Base-by-base conservation (phyloP, 2,888 invertebrate species). In the Dynastes tityus region DNA sequence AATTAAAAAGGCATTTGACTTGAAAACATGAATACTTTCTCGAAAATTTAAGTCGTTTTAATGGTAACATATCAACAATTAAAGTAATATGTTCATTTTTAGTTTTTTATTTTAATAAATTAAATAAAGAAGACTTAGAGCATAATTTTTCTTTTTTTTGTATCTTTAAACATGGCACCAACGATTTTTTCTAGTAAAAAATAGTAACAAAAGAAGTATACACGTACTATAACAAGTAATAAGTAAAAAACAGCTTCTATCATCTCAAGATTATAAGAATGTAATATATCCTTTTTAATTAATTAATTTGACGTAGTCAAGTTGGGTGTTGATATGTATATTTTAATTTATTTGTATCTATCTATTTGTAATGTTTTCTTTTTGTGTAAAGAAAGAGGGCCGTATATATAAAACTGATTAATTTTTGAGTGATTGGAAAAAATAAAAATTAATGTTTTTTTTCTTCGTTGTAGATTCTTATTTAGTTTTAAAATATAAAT, bases 151-250 rank as follows among this genome's bases (percentile, higher is more conserved):
- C 16, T 53, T 53, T 63, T 29, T 61, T 63, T 51, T 6, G 11
- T 8, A 45, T 11, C 11, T 51, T 51, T 40, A 65, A 51, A 68
- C 49, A 74, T 74, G 73, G 73, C 73, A 74, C 73, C 73, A 61
- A 74, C 11, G 49, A 16, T 16, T 22, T 40, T 55, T 55, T 45
- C 45, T 45, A 45, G 45, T 45, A 16, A 45, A 45, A 55, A 55
- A 55, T 55, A 63, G 11, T 63, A 32, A 32, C 63, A 32, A 63
- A 63, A 63, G 22, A 27, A 61, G 61, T 61, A 27, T 27, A 63
- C 63, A 63, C 55, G 8, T 22, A 22, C n/a, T 32, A 65, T 22
- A 65, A 63, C 9, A 63, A 9, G 32, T 29, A 63, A 55, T n/a
- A 16, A 63, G 27, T 29, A 27, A 63, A 63, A 63, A 22, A 63